Base-by-base conservation (phyloP, 2,888 invertebrate species). In the Macrosoma leucophasiata region DNA sequence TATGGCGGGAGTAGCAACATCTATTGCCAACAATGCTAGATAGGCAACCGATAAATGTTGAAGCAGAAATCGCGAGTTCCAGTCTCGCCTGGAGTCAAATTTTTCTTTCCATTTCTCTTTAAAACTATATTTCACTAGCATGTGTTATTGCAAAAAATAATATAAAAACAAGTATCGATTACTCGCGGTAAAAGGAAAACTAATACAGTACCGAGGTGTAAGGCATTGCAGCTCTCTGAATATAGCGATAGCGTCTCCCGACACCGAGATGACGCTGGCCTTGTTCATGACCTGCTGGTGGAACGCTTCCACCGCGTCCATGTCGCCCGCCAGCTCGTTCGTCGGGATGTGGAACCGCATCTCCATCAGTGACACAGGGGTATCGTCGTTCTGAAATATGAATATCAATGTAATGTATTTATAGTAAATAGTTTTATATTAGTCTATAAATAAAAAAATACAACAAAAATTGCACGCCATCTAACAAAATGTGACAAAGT, bases 301-400 rank as follows among this genome's bases (percentile, higher is more conserved):
- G 88, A 99, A 98, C n/a, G 95, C 93, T 62, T 98, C 96, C 0
- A 98, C 96, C 0, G 97, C 93, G 72, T 98, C 98, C 58, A 91
- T 87, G 54, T 96, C 97, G 7, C 91, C 91, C 0, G 90, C 92
- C 30, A 93, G 82, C 67, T 97, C 97, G 41, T 89, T 92, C 0
- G 96, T 91, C 0, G 99, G 99, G 58, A 99, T 96, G 73, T 97
- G 97, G 70, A 98, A 98, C 23, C 99, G 89, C 91, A 99, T 94
- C 79, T 99, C 99, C 89, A 97, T 92, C 36, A 99, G 84, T 42
- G 96, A 96, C 0, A 98, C 96, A 0, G 98, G 94, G 0, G 97
- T 97, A 74, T 99, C 99, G 62, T 99, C 99, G 75, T 98, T 98
- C 89, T 96, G 85, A 65, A 68, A 87, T 74, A 50, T 24, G 7